These are phyloP conservation scores for Sus cebifrons DNA, from an alignment of 2,797 vertebrate species.

Conservation along the genomic window DNA sequence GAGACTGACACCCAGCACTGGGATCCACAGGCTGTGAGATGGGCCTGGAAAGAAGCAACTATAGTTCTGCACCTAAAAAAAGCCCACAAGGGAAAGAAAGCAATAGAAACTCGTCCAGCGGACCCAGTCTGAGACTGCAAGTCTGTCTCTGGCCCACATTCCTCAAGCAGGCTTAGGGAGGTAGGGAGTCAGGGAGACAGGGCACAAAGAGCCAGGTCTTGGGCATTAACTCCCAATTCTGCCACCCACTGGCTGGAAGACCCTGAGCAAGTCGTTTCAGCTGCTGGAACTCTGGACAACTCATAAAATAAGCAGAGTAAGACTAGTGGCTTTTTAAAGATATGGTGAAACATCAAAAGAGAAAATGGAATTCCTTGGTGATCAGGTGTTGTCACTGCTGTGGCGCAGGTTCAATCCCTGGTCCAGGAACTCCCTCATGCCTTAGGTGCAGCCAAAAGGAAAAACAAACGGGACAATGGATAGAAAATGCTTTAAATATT, in stretches of 20 bases:
- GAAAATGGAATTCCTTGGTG: neutral
- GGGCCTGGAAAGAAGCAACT: neutral
- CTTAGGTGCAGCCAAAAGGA: no score
- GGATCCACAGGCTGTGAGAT: neutral
- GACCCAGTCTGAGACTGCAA: neutral
- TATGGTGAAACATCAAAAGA: slow-evolving; percentile 7
- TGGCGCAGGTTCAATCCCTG: no score
- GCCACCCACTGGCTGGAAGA: neutral
- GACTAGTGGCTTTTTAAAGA: neutral
- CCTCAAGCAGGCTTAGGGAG: neutral
- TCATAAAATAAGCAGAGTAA: neutral
- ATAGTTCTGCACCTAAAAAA: neutral
- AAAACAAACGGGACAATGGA: neutral
- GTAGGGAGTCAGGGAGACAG: neutral
- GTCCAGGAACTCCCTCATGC: no score
- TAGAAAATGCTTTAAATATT: slow-evolving; percentile 29
- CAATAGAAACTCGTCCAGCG: neutral
- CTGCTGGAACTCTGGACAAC: neutral
- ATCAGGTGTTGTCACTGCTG: no score
- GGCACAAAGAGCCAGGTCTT: neutral
- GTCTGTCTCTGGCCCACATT: neutral
- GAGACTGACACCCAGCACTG: neutral
- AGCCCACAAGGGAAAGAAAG: neutral
- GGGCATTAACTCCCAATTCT: neutral
- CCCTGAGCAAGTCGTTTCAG: neutral